Conservation (phyloP, 2,113 vertebrate genomes). For the Pseudopodoces humilis region DNA sequence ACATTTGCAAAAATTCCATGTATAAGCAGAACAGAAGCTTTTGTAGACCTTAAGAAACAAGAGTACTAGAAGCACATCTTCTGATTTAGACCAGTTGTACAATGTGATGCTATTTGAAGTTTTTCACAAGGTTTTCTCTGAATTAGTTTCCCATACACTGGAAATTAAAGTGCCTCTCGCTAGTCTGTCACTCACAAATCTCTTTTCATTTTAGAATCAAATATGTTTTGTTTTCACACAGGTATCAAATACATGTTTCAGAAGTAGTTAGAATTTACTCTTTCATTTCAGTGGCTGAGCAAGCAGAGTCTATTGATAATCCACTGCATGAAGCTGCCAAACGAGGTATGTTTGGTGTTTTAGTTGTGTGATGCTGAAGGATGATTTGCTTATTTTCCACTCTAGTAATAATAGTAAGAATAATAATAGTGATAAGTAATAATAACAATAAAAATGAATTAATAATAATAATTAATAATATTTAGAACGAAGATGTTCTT, state of each 20-base stretch:
- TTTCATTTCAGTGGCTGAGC: conserved; percentile 87
- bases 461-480: neutral
- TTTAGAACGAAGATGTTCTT: neutral
- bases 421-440: neutral
- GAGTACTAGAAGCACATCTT: neutral
- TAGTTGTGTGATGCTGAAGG: neutral
- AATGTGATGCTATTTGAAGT: neutral
- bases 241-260: neutral
- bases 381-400: neutral
- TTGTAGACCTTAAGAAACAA: neutral
- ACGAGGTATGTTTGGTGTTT: conserved; percentile 74
- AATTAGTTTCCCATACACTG: neutral
- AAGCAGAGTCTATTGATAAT: conserved; percentile 95
- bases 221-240: neutral
- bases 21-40: neutral
- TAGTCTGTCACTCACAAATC: neutral
- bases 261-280: neutral
- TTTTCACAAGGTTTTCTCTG: neutral
- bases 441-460: too few relatives aligned
- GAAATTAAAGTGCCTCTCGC: neutral
- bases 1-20: neutral
- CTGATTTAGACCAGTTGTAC: neutral
- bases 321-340: conserved; percentile 98
- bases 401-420: too few relatives aligned
- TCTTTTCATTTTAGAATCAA: neutral